Conservation (phyloP, 2,888 invertebrate genomes). For the Colletes collaris region DNA sequence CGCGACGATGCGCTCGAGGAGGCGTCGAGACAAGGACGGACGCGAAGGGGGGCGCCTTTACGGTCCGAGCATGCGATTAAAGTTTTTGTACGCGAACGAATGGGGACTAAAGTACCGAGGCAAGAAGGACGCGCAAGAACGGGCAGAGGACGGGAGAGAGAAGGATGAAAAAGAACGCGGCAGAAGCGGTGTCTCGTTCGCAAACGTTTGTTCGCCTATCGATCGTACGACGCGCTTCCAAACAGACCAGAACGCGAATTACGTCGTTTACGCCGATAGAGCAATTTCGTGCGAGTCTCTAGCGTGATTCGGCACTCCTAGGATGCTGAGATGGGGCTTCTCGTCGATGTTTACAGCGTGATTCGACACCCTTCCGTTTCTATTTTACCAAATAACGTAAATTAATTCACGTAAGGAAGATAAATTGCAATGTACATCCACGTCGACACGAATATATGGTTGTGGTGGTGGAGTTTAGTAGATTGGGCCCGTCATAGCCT, state of each 20-base stretch:
- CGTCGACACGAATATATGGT: too few species aligned
- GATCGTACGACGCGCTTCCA: too few species aligned
- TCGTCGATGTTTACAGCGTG: too few species aligned
- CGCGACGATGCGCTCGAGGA: conserved; percentile 14
- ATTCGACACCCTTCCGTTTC: too few species aligned
- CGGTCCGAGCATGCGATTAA: conserved; percentile 70
- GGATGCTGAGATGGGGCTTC: too few species aligned
- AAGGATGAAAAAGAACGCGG: neutral
- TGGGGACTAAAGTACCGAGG: conserved; percentile 44
- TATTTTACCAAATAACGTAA: too few species aligned
- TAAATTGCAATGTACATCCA: too few species aligned
- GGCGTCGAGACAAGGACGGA: conserved; percentile 36
- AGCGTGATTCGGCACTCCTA: too few species aligned
- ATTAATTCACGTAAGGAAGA: too few species aligned
- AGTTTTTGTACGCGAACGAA: conserved; percentile 67
- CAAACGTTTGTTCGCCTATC: too few species aligned
- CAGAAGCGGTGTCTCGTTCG: too few species aligned
- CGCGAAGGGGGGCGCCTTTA: conserved; percentile 56
- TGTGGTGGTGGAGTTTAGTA: conserved; percentile 21
- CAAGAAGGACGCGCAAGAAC: conserved; percentile 45
- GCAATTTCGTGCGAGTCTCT: too few species aligned
- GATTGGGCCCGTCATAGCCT: conserved; percentile 50
- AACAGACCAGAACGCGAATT: neutral
- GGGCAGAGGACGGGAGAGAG: conserved; percentile 12
- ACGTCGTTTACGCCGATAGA: neutral